A percentile compares a stretch with the other conserved stretches of the same genome.
Conservation (phyloP, 2,888 invertebrate species). For the Ennomos fuscantarius region DNA sequence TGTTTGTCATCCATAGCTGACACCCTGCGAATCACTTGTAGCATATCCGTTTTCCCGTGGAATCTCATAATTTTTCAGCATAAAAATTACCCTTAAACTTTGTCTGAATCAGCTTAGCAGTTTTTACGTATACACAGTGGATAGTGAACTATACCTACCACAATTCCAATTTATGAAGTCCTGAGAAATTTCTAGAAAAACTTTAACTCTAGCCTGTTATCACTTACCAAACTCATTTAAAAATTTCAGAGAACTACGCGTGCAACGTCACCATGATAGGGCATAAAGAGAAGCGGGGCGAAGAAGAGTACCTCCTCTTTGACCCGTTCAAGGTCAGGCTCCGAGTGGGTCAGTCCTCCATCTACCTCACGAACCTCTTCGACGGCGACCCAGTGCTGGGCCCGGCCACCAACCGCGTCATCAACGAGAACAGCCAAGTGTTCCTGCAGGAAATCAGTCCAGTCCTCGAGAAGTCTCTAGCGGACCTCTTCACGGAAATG, state of each 20-base stretch:
- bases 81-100: no score
- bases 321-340: conserved; percentile 87
- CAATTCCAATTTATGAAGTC: no score
- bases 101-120: no score
- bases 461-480: conserved; percentile 86
- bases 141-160: no score
- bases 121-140: no score
- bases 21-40: no score
- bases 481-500: conserved; percentile 88
- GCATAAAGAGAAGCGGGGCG: conserved; percentile 82
- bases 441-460: conserved; percentile 89
- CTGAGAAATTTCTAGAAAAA: no score
- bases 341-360: conserved; percentile 84
- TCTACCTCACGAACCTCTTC: conserved; percentile 88
- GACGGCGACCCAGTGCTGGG: conserved; percentile 87
- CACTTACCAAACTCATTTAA: not conserved
- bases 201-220: not conserved
- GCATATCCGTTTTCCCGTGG: no score
- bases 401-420: conserved; percentile 87
- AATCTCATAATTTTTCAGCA: no score
- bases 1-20: no score
- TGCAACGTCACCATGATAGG: conserved; percentile 88
- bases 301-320: conserved; percentile 86
- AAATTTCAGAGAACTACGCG: conserved; percentile 85
- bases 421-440: conserved; percentile 88